Evolutionary conservation across 2,113 vertebrate genomes (phyloP).

Genomic region (Colaptes auratus): DNA sequence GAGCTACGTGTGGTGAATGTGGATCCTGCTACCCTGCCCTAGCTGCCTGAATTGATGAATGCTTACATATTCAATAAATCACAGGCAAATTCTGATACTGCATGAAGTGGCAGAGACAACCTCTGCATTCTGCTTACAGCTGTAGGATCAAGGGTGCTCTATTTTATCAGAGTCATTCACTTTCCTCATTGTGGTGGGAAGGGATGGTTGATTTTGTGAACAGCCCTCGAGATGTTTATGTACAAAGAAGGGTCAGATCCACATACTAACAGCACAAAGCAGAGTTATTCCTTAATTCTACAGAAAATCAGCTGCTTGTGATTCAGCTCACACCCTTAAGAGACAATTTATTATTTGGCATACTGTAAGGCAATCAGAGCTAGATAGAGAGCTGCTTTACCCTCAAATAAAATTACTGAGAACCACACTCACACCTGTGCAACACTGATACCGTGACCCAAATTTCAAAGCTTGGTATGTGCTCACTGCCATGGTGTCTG

Average conservation of each 20-base stretch:
- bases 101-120: conserved; percentile 29
- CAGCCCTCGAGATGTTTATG: conserved; percentile 21
- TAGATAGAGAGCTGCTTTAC: not conserved
- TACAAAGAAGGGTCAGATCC: not conserved
- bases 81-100: conserved; percentile 44
- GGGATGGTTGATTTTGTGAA: conserved; percentile 12
- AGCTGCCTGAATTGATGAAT: conserved; percentile 68
- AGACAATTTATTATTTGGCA: conserved; percentile 8
- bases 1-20: conserved; percentile 71
- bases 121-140: conserved; percentile 21
- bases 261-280: not conserved
- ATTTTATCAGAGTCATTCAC: conserved; percentile 53
- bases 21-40: conserved; percentile 57
- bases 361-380: not conserved
- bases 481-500: not conserved
- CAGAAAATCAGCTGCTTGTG: not conserved
- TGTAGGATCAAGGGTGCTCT: conserved; percentile 21
- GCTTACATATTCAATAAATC: conserved; percentile 74
- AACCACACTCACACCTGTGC: not conserved
- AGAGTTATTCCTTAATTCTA: conserved; percentile 9
- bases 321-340: conserved; percentile 10
- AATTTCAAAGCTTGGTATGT: not conserved
- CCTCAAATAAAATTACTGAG: not conserved
- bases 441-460: not conserved
- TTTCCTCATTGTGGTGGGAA: conserved; percentile 19